Evolutionary conservation across 2,888 invertebrate genomes (phyloP), one percentile per base, ranked within the genome.

Genomic region (Drosophila diplacantha): DNA sequence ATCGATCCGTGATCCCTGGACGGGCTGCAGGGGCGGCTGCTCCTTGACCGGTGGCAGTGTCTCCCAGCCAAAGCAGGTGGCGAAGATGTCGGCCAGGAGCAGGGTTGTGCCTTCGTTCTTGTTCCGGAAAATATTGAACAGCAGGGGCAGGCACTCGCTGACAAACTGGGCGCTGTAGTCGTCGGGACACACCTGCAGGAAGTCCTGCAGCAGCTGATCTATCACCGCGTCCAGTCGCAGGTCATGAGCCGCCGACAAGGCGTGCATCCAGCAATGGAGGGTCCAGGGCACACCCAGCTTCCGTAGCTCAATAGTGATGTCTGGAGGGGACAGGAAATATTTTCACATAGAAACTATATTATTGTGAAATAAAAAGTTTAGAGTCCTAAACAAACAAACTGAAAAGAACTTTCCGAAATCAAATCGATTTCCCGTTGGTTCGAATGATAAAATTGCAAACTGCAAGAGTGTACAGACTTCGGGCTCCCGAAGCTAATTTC

Each of bases 81-180:
- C 95, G 86, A 96, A 93, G 75, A 96, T 96, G 87, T 96, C 96
- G 22, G 96, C 96, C 70, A 96, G 89, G 41, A 96, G 90, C 53
- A 96, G 88, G 35, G 95, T 95, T 5, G 96, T 96, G 77, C 95
- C 95, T 89, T 96, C 96, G 90, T 96, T 96, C 93, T 96, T 96
- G 90, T 95, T 96, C 86, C 95, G 91, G 87, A 97, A 93, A 85
- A 96, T 96, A 83, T 95, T 95, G 88, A 96, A 96, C 71, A 96
- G 91, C 84, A 96, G 90, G 32, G 96, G 96, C 74, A 97, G 91
- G 84, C 96, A 96, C 87, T 96, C 96, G 86, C 95, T 95, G 31
- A 96, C 94, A 84, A 96, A 96, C 85, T 96, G 95, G 44, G 94
- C 92, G 75, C 95, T 95, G 89, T 95, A 95, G 85, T 96, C 95